phyloP scores from a whole-genome alignment of 2,113 vertebrate species.

The Tachysurus fulvidraco region DNA sequence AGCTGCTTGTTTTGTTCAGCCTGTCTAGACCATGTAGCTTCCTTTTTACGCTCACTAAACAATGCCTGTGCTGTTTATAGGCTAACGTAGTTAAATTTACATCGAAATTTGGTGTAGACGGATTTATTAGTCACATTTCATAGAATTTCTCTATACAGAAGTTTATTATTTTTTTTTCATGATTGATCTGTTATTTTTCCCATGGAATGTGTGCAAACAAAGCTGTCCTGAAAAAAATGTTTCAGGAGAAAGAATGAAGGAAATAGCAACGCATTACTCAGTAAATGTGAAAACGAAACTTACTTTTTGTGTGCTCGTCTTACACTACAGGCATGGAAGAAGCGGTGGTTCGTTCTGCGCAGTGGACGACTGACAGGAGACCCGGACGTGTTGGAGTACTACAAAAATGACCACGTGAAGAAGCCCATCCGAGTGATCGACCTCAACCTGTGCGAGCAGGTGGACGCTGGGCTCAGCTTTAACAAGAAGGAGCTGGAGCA shows the following conservation, averaged over 20 bases:
- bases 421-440: conserved; percentile 99
- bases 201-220: neutral
- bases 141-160: neutral
- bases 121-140: neutral
- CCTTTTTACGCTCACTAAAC: neutral
- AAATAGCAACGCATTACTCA: neutral
- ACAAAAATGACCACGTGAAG: conserved; percentile 99
- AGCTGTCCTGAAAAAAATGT: neutral
- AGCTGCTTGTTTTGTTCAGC: conserved; percentile 18
- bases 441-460: conserved; percentile 98
- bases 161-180: neutral
- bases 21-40: neutral
- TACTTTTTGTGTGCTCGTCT: conserved; percentile 39
- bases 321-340: conserved; percentile 94
- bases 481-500: conserved; percentile 99
- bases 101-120: neutral
- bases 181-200: neutral
- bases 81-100: neutral
- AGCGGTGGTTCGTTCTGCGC: conserved; percentile 97
- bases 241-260: neutral
- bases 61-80: neutral
- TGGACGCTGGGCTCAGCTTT: conserved; percentile 95
- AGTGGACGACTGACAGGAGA: conserved; percentile 95
- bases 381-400: conserved; percentile 97
- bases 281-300: neutral